phyloP scores from a whole-genome alignment of 2,888 invertebrate genomes.

The Ligdia adustata region DNA sequence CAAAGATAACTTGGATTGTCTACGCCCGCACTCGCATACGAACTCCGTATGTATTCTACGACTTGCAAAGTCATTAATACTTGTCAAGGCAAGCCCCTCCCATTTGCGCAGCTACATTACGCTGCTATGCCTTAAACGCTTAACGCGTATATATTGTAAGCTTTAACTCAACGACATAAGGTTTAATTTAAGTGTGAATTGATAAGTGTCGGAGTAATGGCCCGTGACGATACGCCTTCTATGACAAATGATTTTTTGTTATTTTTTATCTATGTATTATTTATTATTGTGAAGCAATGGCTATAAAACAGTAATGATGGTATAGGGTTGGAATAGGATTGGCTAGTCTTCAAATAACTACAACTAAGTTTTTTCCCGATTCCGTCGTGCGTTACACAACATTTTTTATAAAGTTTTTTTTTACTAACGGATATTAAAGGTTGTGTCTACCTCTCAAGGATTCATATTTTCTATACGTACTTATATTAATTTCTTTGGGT shows the following conservation, averaged over 20 bases:
- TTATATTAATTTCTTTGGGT: too few relatives aligned
- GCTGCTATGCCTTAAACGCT: constrained; percentile 37
- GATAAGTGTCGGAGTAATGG: constrained; percentile 29
- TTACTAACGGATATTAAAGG: too few relatives aligned
- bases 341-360: not conserved
- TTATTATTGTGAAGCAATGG: constrained; percentile 7
- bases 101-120: constrained; percentile 68
- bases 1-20: too few relatives aligned
- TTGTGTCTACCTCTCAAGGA: too few relatives aligned
- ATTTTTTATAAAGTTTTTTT: too few relatives aligned
- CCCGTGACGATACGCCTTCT: constrained; percentile 38
- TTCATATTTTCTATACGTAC: too few relatives aligned
- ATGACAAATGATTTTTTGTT: constrained; percentile 36
- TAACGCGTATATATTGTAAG: constrained; percentile 33
- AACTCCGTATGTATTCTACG: not conserved
- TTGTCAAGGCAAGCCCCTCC: constrained; percentile 70
- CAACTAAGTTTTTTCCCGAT: too few relatives aligned
- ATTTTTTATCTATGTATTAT: constrained; percentile 21
- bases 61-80: constrained; percentile 63
- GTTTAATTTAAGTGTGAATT: constrained; percentile 1
- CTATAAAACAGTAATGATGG: not conserved
- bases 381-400: too few relatives aligned
- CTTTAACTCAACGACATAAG: constrained; percentile 35
- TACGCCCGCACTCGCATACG: too few relatives aligned
- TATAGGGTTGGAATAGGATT: not conserved